These are phyloP conservation scores for Mesoclemmys tuberculata DNA, from an alignment of 2,113 vertebrate species.

Conservation along the genomic window DNA sequence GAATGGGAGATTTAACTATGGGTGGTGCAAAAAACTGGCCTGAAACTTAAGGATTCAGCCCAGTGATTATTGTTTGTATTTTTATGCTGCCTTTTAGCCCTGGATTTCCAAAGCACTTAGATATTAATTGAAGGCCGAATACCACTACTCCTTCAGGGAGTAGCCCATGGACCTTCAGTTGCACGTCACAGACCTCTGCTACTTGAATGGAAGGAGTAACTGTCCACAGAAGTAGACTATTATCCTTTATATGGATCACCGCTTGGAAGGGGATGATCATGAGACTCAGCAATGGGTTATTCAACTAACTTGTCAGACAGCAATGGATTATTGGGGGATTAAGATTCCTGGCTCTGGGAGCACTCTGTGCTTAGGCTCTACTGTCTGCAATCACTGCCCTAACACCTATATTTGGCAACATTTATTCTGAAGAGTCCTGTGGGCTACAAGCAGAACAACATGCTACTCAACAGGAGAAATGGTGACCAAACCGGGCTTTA, in stretches of 20 bases:
- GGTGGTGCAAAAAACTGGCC: not conserved
- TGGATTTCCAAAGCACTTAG: not conserved
- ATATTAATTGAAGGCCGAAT: not conserved
- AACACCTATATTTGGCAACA: not conserved
- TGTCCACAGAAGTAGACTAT: not conserved
- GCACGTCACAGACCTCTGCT: not conserved
- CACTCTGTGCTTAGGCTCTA: too few species aligned
- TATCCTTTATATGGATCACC: not conserved
- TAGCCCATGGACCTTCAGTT: fast-evolving
- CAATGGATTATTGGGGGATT: not conserved
- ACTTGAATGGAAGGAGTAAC: not conserved
- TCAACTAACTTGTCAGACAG: not conserved
- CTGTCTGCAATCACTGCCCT: too few species aligned
- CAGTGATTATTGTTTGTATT: not conserved
- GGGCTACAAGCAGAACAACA: not conserved
- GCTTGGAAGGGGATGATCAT: not conserved
- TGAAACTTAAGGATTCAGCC: not conserved
- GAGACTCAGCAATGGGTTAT: not conserved
- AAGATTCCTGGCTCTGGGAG: not conserved
- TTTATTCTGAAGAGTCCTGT: not conserved
- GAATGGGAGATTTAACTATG: not conserved
- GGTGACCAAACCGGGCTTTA: not conserved
- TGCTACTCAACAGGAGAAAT: not conserved
- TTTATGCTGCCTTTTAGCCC: not conserved
- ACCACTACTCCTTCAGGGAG: fast-evolving